These are phyloP conservation scores for Pangasius macronema DNA, from an alignment of 2,797 vertebrate species.

Conservation along the genomic window DNA sequence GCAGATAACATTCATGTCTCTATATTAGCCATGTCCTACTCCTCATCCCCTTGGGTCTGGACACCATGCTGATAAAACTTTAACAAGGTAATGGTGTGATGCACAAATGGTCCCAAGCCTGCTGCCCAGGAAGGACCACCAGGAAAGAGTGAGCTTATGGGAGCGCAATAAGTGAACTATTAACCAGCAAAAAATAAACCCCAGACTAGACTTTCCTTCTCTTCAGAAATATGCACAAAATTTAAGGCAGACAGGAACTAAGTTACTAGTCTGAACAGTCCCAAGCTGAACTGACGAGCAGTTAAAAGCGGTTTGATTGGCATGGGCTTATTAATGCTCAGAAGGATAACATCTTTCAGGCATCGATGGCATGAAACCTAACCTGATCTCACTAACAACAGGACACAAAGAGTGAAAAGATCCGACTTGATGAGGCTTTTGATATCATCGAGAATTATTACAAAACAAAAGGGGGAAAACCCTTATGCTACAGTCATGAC, in stretches of 20 bases:
- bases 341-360: not conserved
- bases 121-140: not conserved
- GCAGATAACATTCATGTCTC: conserved; percentile 49
- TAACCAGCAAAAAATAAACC: not conserved
- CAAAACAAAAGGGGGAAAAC: not conserved
- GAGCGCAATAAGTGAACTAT: conserved; percentile 12
- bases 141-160: not conserved
- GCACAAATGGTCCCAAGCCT: conserved; percentile 23
- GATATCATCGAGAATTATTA: not conserved
- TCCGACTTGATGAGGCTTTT: not conserved
- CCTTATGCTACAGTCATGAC: not conserved
- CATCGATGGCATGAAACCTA: not conserved
- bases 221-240: no score
- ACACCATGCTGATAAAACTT: conserved; percentile 43
- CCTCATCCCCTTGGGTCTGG: conserved; percentile 20
- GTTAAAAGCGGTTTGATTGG: not conserved
- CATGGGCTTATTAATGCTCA: not conserved
- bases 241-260: not conserved
- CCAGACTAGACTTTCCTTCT: not conserved
- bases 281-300: not conserved
- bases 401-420: not conserved
- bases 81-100: conserved; percentile 41
- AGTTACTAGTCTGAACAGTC: not conserved
- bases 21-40: conserved; percentile 30
- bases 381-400: not conserved